Conservation (phyloP, 1,140 invertebrate species). For the Chionoecetes opilio region DNA sequence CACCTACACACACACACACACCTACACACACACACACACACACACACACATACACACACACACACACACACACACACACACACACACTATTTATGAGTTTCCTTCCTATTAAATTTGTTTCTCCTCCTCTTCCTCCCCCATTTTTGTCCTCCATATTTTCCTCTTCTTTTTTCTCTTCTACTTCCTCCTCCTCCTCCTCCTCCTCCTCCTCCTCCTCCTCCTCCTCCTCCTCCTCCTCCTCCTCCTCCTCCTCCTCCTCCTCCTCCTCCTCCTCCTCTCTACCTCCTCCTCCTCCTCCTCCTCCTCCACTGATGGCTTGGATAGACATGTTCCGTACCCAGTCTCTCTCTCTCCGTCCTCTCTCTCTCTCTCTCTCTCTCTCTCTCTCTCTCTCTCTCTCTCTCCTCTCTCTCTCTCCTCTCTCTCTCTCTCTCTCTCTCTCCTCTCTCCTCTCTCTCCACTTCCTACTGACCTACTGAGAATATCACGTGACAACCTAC, state of each 20-base stretch:
- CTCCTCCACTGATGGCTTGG: not conserved
- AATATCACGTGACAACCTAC: not conserved
- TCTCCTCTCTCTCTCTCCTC: not conserved
- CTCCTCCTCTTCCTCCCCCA: no score
- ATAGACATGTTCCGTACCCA: not conserved
- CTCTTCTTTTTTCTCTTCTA: not conserved
- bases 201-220: not conserved
- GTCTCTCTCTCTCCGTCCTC: slow-evolving; percentile 50
- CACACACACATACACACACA: no score
- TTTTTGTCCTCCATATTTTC: not conserved
- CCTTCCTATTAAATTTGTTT: no score
- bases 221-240: not conserved
- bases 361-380: slow-evolving; percentile 62
- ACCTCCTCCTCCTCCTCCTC: not conserved
- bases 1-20: no score
- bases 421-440: slow-evolving; percentile 58
- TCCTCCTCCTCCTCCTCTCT: not conserved
- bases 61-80: no score
- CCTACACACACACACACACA: no score
- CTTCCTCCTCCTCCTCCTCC: not conserved
- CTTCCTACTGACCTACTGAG: not conserved
- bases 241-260: slow-evolving; percentile 13
- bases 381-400: slow-evolving; percentile 21
- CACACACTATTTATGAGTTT: no score
- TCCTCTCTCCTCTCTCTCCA: not conserved